A percentile compares a stretch with the other conserved stretches of the same genome.
Conservation (phyloP, 2,113 vertebrate genomes). For the Excalfactoria chinensis region DNA sequence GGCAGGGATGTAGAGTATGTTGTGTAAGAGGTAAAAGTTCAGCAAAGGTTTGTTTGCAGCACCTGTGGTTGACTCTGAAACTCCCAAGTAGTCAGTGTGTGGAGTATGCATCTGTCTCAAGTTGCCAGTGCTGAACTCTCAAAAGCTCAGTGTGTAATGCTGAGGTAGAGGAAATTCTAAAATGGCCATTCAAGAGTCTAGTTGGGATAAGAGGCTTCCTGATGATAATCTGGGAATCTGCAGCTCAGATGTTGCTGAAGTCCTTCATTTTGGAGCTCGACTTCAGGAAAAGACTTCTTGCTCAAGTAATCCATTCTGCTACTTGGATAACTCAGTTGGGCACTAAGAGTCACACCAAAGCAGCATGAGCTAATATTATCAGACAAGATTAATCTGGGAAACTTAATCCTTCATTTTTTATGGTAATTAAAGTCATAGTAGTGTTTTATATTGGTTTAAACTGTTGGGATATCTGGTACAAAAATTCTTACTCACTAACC, state of each 20-base stretch:
- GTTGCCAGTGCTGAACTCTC: rapidly evolving
- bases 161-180: background rate
- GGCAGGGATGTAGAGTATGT: background rate
- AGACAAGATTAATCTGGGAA: background rate
- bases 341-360: background rate
- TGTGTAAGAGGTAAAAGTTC: background rate
- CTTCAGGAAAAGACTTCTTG: background rate
- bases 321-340: background rate
- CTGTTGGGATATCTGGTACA: background rate
- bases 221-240: background rate
- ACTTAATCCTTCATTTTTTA: background rate
- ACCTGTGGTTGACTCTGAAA: background rate
- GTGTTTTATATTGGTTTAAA: background rate
- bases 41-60: background rate
- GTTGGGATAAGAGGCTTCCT: background rate
- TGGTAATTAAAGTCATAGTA: background rate
- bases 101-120: background rate
- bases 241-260: background rate
- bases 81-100: rapidly evolving
- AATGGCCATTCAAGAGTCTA: background rate
- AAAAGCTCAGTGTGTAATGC: background rate
- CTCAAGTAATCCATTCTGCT: background rate
- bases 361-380: background rate
- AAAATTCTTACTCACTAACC: background rate
- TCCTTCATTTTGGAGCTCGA: background rate